phyloP scores from a whole-genome alignment of 2,797 vertebrate genomes.

The Clarias pachynema region DNA sequence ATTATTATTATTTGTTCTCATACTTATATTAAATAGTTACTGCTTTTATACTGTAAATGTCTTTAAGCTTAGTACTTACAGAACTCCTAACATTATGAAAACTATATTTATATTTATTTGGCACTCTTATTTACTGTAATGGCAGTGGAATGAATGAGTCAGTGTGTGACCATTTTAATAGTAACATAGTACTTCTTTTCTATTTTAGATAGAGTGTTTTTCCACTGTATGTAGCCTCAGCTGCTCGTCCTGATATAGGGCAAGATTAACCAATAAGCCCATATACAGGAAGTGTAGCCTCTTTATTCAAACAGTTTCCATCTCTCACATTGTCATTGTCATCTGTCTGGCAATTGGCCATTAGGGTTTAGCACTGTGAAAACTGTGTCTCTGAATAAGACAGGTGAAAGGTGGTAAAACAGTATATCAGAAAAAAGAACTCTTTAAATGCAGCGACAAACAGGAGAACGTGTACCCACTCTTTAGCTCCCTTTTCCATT shows the following conservation, averaged over 20 bases:
- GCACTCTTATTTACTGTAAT: background rate
- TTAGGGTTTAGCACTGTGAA: background rate
- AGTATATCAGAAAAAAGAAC: background rate
- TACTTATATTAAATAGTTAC: background rate
- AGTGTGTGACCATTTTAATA: background rate
- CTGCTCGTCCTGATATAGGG: background rate
- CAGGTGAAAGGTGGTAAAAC: background rate
- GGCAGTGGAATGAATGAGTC: background rate
- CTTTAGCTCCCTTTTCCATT: background rate
- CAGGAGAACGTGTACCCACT: background rate
- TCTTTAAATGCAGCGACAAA: background rate
- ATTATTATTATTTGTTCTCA: background rate
- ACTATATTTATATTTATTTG: background rate
- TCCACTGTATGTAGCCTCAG: background rate
- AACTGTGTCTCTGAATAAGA: background rate
- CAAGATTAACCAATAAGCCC: background rate
- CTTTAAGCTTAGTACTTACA: background rate
- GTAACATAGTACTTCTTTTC: background rate
- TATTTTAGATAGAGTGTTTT: background rate
- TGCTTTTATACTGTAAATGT: background rate
- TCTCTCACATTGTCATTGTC: background rate
- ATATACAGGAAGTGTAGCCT: background rate
- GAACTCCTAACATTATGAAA: background rate
- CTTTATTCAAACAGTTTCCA: background rate
- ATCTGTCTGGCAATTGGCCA: background rate